Evolutionary conservation across 2,888 invertebrate species (phyloP), one percentile per base, ranked within the genome.

Genomic region (Stramonita haemastoma): DNA sequence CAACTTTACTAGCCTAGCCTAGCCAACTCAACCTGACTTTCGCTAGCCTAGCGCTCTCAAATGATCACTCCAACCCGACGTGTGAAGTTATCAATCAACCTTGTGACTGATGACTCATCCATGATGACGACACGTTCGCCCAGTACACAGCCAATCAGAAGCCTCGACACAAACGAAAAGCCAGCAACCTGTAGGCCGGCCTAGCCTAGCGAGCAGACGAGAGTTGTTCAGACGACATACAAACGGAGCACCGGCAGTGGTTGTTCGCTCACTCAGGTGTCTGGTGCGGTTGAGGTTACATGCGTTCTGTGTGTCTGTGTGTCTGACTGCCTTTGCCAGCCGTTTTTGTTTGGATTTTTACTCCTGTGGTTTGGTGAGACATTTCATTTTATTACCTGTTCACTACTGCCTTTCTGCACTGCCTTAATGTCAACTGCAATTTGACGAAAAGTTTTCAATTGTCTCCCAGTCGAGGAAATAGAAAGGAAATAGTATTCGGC

Each of bases 101-200:
- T 36, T 46, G 46, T 83, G 81, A 86, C 84, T 34, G 83, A 56
- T 91, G 91, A 91, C 88, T 91, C 91, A 91, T 86, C 46, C 0
- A 57, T 34, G n/a, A 26, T 36, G 81, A 46, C 81, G 81, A 83
- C 81, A 87, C 32, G 87, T 86, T 73, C 88, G 70, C 79, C 19
- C 60, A 22, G n/a, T 87, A 81, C n/a, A 32, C 88, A 86, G 88
- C 92, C 92, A 92, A 92, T 92, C 91, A 90, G 70, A 87, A 22
- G 32, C 13, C 77, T 29, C 91, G 89, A 90, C 89, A 89, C 90
- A 86, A 83, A 34, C 26, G 81, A n/a, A 83, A 34, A 8, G 81
- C 32, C 17, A 15, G 36, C 56, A 73, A 29, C 46, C 32, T 46
- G 84, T 34, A 73, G 81, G 73, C 87, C 89, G n/a, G 34, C 73